Evolutionary conservation across 2,797 vertebrate genomes (phyloP).

Genomic region (Lagodon rhomboides): DNA sequence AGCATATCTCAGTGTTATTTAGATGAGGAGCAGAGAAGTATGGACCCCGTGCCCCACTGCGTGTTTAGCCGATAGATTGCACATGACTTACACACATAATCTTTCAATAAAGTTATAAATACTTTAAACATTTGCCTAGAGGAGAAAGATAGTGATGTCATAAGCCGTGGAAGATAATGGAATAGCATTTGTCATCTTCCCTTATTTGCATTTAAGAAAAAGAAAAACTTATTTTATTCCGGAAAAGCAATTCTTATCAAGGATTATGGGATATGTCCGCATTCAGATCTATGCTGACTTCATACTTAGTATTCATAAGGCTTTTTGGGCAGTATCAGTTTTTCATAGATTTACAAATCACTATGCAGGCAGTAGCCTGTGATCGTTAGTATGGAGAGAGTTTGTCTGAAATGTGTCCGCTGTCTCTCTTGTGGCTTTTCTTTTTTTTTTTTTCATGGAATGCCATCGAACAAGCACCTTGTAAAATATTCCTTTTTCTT

Average conservation of each 20-base stretch:
- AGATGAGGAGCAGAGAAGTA: constrained; percentile 63
- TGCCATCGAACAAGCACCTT: constrained; percentile 14
- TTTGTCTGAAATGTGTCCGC: constrained; percentile 21
- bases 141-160: constrained; percentile 47
- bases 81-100: constrained; percentile 63
- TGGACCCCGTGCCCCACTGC: constrained; percentile 26
- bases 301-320: constrained; percentile 60
- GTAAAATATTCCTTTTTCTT: background rate
- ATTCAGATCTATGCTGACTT: constrained; percentile 40
- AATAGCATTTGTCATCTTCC: constrained; percentile 57
- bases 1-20: constrained; percentile 74
- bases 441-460: constrained; percentile 19
- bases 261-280: constrained; percentile 56
- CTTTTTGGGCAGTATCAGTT: constrained; percentile 33
- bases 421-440: constrained; percentile 35
- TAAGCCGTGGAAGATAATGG: constrained; percentile 57
- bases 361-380: constrained; percentile 39
- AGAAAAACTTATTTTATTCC: constrained; percentile 44
- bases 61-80: constrained; percentile 36
- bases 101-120: constrained; percentile 67
- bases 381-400: constrained; percentile 33
- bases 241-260: constrained; percentile 56
- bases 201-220: constrained; percentile 70
- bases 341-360: constrained; percentile 41
- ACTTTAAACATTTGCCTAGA: constrained; percentile 66